Evolutionary conservation across 2,888 invertebrate species (phyloP).

Genomic region (Sepiola atlantica): DNA sequence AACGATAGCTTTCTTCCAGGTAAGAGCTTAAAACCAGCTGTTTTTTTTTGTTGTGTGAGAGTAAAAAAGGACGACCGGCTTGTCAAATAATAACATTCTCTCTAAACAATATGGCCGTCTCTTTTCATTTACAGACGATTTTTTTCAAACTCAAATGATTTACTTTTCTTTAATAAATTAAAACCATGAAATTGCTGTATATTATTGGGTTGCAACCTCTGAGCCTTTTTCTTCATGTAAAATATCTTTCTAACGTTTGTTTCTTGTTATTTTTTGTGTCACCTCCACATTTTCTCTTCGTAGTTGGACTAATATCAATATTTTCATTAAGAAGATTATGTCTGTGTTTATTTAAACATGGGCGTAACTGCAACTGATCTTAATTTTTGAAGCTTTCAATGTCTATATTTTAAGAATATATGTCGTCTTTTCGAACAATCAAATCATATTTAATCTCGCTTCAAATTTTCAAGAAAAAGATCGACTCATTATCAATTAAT

Average conservation of each 20-base stretch:
- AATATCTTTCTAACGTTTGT: neutral
- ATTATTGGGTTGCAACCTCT: neutral
- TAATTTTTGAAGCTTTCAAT: neutral
- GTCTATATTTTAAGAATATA: neutral
- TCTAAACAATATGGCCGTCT: constrained; percentile 41
- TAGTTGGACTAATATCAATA: neutral
- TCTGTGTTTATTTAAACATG: neutral
- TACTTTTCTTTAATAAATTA: neutral
- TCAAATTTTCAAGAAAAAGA: neutral
- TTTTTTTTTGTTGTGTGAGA: neutral
- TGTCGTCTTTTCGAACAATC: neutral
- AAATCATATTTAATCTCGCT: neutral
- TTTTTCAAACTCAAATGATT: neutral
- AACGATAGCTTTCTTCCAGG: neutral
- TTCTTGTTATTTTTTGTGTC: neutral
- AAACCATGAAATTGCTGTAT: neutral
- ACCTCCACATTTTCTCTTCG: neutral
- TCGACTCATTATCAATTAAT: too few relatives aligned
- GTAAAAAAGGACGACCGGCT: constrained; percentile 11
- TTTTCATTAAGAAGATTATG: neutral
- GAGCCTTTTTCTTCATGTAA: neutral
- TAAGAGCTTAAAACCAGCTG: neutral
- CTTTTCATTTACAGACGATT: neutral
- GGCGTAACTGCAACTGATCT: neutral
- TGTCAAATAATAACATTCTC: constrained; percentile 14